Evolutionary conservation across 2,888 invertebrate species (phyloP), one percentile per base, ranked within the genome.

Genomic region (Serripes groenlandicus): DNA sequence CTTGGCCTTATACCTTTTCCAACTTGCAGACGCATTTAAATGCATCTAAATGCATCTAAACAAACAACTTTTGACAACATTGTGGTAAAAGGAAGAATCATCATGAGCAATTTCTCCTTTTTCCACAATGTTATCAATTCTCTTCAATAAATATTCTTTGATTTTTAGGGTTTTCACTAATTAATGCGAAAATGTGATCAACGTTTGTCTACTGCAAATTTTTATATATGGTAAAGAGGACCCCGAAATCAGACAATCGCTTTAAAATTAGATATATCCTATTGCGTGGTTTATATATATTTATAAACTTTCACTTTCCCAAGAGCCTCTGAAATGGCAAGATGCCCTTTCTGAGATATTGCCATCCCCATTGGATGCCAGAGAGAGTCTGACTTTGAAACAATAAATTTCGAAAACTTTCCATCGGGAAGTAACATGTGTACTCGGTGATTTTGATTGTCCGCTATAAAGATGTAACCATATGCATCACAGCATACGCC

Each of bases 291-390:
- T 32, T 62, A 62, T 30, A 91, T 87, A 73, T 93, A 93, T 82
- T 92, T 90, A 80, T 89, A 92, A 18, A 91, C 81, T 73, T 91
- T 92, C 54, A 93, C 88, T 80, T 92, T 91, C 1, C 93, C 93
- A n/a, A 93, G 83, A n/a, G 91, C 92, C 76, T 93, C 93, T 18
- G 92, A 91, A 18, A 93, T 88, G 15, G 92, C 84, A 26, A 93
- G 85, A 69, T 92, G 87, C 21, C 92, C 92, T 28, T 88, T 85
- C 23, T 85, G 84, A 64, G 90, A 88, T 5, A 93, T 88, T 23
- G 89, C 84, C 7, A 93, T 37, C 1, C 91, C 91, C 89, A 93
- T 92, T 9, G 93, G 93, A 60, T 93, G 91, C 91, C 92, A 93
- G 23, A 93, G 76, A 28, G 88, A 87, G 70, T 93, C 89, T 26